A percentile compares a stretch with the other conserved stretches of the same genome.
Evolutionary conservation across 2,888 invertebrate genomes (phyloP).

Genomic region (Incurvaria masculella): DNA sequence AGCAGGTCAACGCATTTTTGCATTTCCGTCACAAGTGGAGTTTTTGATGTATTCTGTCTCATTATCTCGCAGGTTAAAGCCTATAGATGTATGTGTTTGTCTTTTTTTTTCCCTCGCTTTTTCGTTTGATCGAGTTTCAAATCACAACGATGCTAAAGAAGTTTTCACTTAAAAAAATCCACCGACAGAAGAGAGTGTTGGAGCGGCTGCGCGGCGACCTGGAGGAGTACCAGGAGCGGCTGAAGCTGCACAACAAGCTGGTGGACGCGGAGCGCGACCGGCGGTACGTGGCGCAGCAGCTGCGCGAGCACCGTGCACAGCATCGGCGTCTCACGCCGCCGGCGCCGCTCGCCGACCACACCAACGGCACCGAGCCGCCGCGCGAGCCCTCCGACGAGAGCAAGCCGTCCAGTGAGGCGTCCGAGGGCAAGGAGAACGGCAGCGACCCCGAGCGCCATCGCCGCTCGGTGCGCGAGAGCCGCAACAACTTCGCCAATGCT

Average conservation of each 20-base stretch:
- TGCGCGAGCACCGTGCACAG: conserved; percentile 43
- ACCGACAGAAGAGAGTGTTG: conserved; percentile 53
- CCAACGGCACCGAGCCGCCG: conserved; percentile 35
- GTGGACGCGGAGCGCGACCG: conserved; percentile 44
- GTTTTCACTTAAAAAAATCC: conserved; percentile 5
- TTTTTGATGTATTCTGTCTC: conserved; percentile 4
- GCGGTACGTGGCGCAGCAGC: conserved; percentile 42
- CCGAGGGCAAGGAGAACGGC: conserved; percentile 38
- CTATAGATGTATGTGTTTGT: too few species aligned
- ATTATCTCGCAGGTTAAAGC: too few species aligned
- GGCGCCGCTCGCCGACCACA: too few species aligned
- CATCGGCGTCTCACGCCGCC: too few species aligned
- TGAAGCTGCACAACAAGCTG: conserved; percentile 43
- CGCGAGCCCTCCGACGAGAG: conserved; percentile 46
- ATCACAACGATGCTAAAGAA: too few species aligned
- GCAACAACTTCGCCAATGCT: conserved; percentile 42
- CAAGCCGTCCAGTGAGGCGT: conserved; percentile 26
- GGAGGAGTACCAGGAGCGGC: conserved; percentile 49
- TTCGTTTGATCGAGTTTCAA: too few species aligned
- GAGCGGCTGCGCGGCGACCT: conserved; percentile 55
- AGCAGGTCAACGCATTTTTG: too few species aligned
- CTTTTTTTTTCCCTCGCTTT: background rate
- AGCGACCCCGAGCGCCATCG: conserved; percentile 34
- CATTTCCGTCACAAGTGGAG: too few species aligned
- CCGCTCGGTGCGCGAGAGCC: conserved; percentile 33